Percentiles rank a stretch among this genome's conserved stretches.
Conservation (phyloP, 2,888 invertebrate genomes). For the Cheilosia vulpina region DNA sequence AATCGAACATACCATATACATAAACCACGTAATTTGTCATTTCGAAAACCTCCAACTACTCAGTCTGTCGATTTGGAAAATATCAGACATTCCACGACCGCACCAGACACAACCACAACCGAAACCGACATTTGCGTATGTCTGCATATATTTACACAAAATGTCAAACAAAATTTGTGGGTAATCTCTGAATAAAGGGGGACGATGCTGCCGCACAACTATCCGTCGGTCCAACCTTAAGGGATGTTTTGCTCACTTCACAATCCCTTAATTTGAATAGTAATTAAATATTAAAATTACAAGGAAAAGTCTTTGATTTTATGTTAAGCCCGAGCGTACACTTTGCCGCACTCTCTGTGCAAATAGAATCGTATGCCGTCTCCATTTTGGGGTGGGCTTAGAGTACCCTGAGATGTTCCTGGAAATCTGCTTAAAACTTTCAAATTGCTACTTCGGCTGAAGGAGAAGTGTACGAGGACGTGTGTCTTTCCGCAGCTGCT, state of each 20-base stretch:
- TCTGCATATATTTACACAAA: slow-evolving; percentile 73
- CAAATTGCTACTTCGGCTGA: slow-evolving; percentile 68
- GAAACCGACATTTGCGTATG: slow-evolving; percentile 62
- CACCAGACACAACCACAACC: slow-evolving; percentile 68
- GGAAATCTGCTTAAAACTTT: slow-evolving; percentile 73
- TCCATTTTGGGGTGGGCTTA: slow-evolving; percentile 47
- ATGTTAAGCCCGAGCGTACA: slow-evolving; percentile 72
- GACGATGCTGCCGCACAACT: not conserved
- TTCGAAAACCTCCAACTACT: slow-evolving; percentile 69
- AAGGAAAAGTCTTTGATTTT: slow-evolving; percentile 75
- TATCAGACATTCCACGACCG: slow-evolving; percentile 72
- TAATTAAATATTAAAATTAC: slow-evolving; percentile 76
- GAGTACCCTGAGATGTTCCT: slow-evolving; percentile 43
- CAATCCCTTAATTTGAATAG: slow-evolving; percentile 74
- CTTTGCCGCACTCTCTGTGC: slow-evolving; percentile 57
- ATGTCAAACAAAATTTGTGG: slow-evolving; percentile 69
- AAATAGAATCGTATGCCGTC: slow-evolving; percentile 42
- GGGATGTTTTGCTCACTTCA: slow-evolving; percentile 47
- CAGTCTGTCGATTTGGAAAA: slow-evolving; percentile 39
- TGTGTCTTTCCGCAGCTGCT: slow-evolving; percentile 62
- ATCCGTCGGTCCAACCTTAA: slow-evolving; percentile 48
- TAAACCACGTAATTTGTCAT: slow-evolving; percentile 72
- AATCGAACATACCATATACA: not conserved
- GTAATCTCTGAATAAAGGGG: slow-evolving; percentile 42
- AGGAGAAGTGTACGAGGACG: slow-evolving; percentile 29